These are phyloP conservation scores for Oeneis ivallda DNA, from an alignment of 2,888 invertebrate species.

Conservation along the genomic window DNA sequence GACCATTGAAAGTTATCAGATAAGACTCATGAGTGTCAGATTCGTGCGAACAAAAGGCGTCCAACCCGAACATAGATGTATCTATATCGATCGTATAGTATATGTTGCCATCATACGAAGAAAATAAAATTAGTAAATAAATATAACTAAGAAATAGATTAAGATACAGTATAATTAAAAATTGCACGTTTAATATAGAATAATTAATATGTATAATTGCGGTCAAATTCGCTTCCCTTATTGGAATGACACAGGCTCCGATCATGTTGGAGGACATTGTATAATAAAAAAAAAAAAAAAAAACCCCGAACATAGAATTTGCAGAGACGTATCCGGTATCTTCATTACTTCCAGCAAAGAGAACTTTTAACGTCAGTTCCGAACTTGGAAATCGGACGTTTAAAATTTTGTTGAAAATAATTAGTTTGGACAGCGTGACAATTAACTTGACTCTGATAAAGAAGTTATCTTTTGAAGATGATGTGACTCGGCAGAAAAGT, in stretches of 20 bases:
- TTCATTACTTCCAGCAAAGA: slow-evolving; percentile 26
- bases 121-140: no score
- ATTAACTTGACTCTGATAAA: slow-evolving; percentile 1
- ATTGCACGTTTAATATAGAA: no score
- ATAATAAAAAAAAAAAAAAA: no score
- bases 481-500: background rate
- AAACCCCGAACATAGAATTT: slow-evolving; percentile 12
- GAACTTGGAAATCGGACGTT: slow-evolving; percentile 10
- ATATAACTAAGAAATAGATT: no score
- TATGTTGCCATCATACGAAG: no score
- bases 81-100: no score
- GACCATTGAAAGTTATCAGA: slow-evolving; percentile 15
- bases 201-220: no score
- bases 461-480: background rate
- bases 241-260: no score
- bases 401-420: background rate
- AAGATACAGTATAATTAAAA: no score
- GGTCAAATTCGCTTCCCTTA: no score
- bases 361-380: slow-evolving; percentile 18
- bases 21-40: slow-evolving; percentile 10
- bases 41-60: slow-evolving; percentile 1
- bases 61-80: no score
- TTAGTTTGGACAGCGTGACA: slow-evolving; percentile 1
- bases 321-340: slow-evolving; percentile 14
- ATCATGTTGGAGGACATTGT: no score